Evolutionary conservation across 1,140 invertebrate species (phyloP).

Genomic region (Anastrepha obliqua): DNA sequence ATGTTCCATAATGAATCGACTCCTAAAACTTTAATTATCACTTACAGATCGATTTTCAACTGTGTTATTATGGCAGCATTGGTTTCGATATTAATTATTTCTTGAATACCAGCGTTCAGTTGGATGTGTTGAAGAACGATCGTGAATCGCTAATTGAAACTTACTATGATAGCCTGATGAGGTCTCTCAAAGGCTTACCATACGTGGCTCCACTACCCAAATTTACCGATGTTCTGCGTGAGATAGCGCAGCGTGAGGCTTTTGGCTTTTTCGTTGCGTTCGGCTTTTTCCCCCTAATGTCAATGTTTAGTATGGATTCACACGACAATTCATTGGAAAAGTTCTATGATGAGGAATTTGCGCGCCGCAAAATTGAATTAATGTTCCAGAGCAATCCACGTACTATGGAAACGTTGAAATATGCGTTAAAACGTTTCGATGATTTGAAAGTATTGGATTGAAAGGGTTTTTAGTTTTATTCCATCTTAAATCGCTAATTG

Average conservation of each 20-base stretch:
- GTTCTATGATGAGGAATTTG: constrained; percentile 68
- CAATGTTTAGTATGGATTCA: constrained; percentile 68
- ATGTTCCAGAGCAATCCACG: constrained; percentile 69
- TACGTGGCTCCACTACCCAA: constrained; percentile 73
- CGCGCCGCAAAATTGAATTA: constrained; percentile 67
- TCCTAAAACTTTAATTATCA: not conserved
- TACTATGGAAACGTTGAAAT: constrained; percentile 67
- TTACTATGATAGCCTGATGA: constrained; percentile 66
- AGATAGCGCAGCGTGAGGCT: constrained; percentile 67
- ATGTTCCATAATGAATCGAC: too few species aligned
- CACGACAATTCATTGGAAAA: constrained; percentile 70
- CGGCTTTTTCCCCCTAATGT: constrained; percentile 70
- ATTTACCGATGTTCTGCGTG: constrained; percentile 64
- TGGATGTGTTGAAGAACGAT: constrained; percentile 66
- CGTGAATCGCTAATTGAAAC: constrained; percentile 68
- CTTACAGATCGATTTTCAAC: constrained; percentile 70
- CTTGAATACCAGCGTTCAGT: constrained; percentile 68
- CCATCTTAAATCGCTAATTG: too few species aligned
- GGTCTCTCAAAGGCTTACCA: constrained; percentile 69
- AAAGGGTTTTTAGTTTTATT: not conserved
- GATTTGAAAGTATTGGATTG: constrained; percentile 67
- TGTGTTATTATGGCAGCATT: constrained; percentile 69
- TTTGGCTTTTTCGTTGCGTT: constrained; percentile 71
- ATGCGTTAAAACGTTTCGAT: constrained; percentile 65
- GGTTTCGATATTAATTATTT: constrained; percentile 73